Evolutionary conservation across 2,888 invertebrate genomes (phyloP).

Genomic region (Agrochola litura): DNA sequence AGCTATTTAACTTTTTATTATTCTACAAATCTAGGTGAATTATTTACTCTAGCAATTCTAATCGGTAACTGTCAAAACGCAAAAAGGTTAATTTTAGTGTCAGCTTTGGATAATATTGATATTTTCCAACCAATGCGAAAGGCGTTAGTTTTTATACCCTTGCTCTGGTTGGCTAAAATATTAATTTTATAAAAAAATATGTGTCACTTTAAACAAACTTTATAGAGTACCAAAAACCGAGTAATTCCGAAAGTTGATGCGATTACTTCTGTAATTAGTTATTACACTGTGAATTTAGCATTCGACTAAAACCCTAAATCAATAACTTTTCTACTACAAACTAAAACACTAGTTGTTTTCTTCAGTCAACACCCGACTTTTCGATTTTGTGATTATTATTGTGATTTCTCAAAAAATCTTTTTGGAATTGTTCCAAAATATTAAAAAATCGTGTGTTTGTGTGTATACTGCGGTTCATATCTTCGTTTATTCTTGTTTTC

Average conservation of each 20-base stretch:
- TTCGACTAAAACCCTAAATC: conserved; percentile 52
- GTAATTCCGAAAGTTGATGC: not conserved
- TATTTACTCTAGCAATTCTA: conserved; percentile 2
- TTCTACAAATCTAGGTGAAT: not conserved
- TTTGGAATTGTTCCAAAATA: conserved; percentile 65
- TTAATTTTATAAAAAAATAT: no score
- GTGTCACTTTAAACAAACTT: rapidly evolving
- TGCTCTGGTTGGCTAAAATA: not conserved
- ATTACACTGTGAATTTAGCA: not conserved
- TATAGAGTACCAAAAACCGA: not conserved
- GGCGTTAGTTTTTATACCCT: rapidly evolving
- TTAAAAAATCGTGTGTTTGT: conserved; percentile 56
- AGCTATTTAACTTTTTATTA: not conserved
- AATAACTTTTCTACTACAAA: conserved; percentile 21
- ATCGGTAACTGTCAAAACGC: not conserved
- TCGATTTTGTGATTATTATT: conserved; percentile 45
- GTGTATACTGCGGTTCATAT: conserved; percentile 32
- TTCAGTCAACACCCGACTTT: conserved; percentile 44
- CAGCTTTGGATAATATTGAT: no score
- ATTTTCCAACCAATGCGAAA: not conserved
- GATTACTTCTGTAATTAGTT: no score
- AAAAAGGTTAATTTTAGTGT: not conserved
- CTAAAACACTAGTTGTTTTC: conserved; percentile 40
- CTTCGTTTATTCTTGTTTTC: conserved; percentile 54
- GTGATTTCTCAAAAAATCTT: conserved; percentile 32